Conservation (phyloP, 1,140 invertebrate genomes). For the Temnothorax nylanderi region DNA sequence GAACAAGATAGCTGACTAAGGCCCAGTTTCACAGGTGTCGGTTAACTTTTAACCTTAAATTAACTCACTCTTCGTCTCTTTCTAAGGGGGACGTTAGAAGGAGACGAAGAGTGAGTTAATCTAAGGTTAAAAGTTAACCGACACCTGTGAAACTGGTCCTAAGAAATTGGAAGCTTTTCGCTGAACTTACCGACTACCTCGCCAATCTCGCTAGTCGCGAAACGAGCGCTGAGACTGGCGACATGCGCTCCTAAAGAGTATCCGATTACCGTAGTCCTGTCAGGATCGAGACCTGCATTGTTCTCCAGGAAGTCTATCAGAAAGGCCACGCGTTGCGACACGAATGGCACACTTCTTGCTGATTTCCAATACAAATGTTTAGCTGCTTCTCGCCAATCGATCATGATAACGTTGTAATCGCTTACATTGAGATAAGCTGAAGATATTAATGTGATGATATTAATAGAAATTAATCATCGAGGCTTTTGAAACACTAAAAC, state of each 20-base stretch:
- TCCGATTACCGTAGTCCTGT: slow-evolving; percentile 88
- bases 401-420: slow-evolving; percentile 86
- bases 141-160: too few species aligned
- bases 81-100: too few species aligned
- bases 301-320: slow-evolving; percentile 85
- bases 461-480: not conserved
- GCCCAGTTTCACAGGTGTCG: too few species aligned
- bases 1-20: not conserved
- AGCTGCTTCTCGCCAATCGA: slow-evolving; percentile 85
- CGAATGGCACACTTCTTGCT: slow-evolving; percentile 82
- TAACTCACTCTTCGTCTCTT: too few species aligned
- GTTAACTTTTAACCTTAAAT: too few species aligned
- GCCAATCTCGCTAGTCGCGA: not conserved
- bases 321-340: slow-evolving; percentile 85
- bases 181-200: not conserved
- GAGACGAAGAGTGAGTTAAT: too few species aligned
- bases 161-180: not conserved
- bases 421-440: slow-evolving; percentile 37
- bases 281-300: slow-evolving; percentile 85
- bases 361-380: slow-evolving; percentile 78
- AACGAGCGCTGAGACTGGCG: slow-evolving; percentile 86
- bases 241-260: slow-evolving; percentile 89
- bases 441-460: not conserved
- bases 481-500: not conserved
- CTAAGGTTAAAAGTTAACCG: too few species aligned